Evolutionary conservation across 2,888 invertebrate species (phyloP).

Genomic region (Cataglyphis rosenhaueri): DNA sequence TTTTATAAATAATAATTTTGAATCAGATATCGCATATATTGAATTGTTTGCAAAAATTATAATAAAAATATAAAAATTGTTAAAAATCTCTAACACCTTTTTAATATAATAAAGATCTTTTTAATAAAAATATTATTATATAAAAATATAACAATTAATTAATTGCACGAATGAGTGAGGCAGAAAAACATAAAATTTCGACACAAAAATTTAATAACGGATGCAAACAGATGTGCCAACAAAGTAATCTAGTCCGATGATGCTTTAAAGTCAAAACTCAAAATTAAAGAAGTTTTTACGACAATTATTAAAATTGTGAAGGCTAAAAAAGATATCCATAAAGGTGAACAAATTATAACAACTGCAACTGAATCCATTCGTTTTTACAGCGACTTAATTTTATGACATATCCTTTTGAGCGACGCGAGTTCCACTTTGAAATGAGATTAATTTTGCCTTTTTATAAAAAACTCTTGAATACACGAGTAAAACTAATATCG

Average conservation of each 20-base stretch:
- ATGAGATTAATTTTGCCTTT: conserved; percentile 47
- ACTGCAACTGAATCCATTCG: conserved; percentile 6
- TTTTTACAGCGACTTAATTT: conserved; percentile 38
- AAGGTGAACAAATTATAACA: conserved; percentile 19
- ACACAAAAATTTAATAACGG: conserved; percentile 10
- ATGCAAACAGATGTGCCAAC: background rate
- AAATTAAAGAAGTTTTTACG: conserved; percentile 61
- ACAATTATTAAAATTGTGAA: conserved; percentile 59
- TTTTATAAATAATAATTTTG: background rate
- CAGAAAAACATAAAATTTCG: background rate
- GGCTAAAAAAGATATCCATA: background rate
- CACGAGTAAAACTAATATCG: conserved; percentile 34
- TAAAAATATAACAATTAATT: background rate
- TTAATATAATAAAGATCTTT: background rate
- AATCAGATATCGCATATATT: background rate
- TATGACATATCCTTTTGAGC: background rate
- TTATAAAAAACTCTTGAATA: conserved; percentile 4
- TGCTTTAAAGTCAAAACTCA: conserved; percentile 61
- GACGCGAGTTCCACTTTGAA: conserved; percentile 18
- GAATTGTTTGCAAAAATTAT: background rate
- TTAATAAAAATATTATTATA: background rate
- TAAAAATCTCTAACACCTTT: background rate
- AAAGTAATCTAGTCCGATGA: conserved; percentile 55
- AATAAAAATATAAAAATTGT: background rate
- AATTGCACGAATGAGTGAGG: background rate